Evolutionary conservation across 23 tunicate genomes (phyloP).

Genomic region (Trididemnum miniatum): DNA sequence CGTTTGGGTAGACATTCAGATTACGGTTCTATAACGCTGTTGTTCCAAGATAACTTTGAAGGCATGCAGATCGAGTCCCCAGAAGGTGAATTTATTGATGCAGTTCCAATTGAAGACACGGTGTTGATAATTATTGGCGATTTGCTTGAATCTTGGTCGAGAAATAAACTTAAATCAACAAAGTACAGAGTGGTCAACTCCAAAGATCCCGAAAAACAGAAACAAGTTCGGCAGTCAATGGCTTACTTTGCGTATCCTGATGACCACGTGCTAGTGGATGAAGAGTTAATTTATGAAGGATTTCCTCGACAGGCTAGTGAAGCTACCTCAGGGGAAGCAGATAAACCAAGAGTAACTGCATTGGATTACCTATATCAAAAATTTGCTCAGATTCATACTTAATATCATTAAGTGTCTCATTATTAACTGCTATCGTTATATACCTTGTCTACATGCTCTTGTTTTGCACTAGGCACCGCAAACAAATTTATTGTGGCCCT

Average conservation of each 20-base stretch:
- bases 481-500: no score
- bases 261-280: constrained; percentile 31
- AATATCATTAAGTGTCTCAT: no score
- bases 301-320: background rate
- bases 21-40: constrained; percentile 75
- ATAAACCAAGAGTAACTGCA: background rate
- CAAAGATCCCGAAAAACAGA: constrained; percentile 17
- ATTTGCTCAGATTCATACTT: no score
- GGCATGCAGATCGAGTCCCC: constrained; percentile 45
- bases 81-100: constrained; percentile 52
- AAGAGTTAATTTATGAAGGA: constrained; percentile 12
- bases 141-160: constrained; percentile 56
- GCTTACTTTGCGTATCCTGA: constrained; percentile 51
- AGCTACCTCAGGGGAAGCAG: no score
- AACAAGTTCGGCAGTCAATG: constrained; percentile 18
- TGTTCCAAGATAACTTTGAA: constrained; percentile 74
- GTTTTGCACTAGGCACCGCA: no score
- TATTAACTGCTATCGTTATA: no score
- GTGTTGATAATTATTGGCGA: constrained; percentile 74
- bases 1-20: constrained; percentile 78
- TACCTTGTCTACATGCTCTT: no score
- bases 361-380: background rate
- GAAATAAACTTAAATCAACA: constrained; percentile 58
- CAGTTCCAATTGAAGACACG: constrained; percentile 54
- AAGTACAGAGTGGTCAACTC: constrained; percentile 44